Evolutionary conservation across 1,140 invertebrate species (phyloP), one percentile per base, ranked within the genome.

Genomic region (Bombus sylvicola): DNA sequence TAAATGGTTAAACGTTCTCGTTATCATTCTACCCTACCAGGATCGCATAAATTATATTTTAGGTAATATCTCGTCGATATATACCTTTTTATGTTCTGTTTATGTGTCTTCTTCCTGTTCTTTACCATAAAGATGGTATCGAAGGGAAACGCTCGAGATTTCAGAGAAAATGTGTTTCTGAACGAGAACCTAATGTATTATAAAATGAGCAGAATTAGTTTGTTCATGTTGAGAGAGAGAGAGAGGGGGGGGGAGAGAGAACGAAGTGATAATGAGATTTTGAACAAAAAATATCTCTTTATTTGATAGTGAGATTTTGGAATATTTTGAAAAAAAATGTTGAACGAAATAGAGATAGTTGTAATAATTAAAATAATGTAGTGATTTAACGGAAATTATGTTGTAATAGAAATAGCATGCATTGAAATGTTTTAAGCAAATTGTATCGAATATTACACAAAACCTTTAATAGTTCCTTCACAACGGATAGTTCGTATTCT

Each of bases 1-100:
- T 87, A 62, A 84, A 78, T 57, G 41, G 71, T 83, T 34, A 43
- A 79, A 31, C 34, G 34, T 28, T 41, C 43, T 43, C 47, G 47
- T 79, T 88, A 81, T 68, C 59, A 25, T 57, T 9, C 18, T 47
- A 22, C 18, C 12, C 28, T 25, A 5, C 12, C n/a, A 28, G 1
- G 28, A 41, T n/a, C 43, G 18, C 6, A 31, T 34, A 73, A 81
- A 59, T 73, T 80, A 72, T 69, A 41, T 13, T 39, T 68, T 78
- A 37, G n/a, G 22, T 28, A 57, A 28, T 31, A 8, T 53, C 31
- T 34, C n/a, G 28, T 31, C 12, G 28, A 31, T n/a, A 15, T 15
- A 8, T n/a, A 41, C 12, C 6, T 72, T 41, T 9, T 28, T 8
- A n/a, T 3, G 25, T 18, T 15, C 13, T 71, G 12, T n/a, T 41